Percentiles rank a stretch among this genome's conserved stretches.
Conservation (phyloP, 2,888 invertebrate species). For the Parascotia fuliginaria region DNA sequence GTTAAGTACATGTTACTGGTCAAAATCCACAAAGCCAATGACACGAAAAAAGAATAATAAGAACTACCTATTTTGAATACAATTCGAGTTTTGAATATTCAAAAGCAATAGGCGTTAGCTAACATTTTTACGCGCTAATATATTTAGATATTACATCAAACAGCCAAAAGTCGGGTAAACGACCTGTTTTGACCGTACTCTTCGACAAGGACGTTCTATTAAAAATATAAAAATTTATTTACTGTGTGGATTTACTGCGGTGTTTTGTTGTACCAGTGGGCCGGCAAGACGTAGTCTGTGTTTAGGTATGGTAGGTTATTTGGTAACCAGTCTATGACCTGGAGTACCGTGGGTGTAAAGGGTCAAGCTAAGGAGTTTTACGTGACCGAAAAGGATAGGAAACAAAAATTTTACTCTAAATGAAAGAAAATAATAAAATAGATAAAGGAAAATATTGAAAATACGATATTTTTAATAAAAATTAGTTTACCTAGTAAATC, state of each 20-base stretch:
- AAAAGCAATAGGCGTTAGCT: constrained; percentile 1
- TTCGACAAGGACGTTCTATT: constrained; percentile 66
- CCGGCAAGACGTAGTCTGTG: neutral
- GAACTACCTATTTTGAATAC: neutral
- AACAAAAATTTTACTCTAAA: no score
- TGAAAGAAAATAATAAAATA: no score
- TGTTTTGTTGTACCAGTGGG: constrained; percentile 9
- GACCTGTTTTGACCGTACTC: constrained; percentile 48
- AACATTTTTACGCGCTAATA: constrained; percentile 26
- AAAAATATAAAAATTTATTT: constrained; percentile 38
- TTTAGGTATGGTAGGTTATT: no score
- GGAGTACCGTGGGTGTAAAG: no score
- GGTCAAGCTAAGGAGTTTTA: no score
- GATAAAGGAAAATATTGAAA: no score
- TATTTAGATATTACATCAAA: constrained; percentile 54
- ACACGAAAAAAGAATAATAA: neutral
- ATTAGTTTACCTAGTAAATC: no score
- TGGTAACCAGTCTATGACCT: no score
- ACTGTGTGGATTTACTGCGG: constrained; percentile 11
- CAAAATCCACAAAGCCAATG: neutral
- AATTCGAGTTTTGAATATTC: neutral
- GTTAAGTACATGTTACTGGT: neutral
- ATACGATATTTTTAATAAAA: no score
- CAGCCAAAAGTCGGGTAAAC: constrained; percentile 43
- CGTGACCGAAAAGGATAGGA: no score